These are phyloP conservation scores for Spheniscus humboldti DNA, from an alignment of 2,797 vertebrate genomes.

Conservation along the genomic window DNA sequence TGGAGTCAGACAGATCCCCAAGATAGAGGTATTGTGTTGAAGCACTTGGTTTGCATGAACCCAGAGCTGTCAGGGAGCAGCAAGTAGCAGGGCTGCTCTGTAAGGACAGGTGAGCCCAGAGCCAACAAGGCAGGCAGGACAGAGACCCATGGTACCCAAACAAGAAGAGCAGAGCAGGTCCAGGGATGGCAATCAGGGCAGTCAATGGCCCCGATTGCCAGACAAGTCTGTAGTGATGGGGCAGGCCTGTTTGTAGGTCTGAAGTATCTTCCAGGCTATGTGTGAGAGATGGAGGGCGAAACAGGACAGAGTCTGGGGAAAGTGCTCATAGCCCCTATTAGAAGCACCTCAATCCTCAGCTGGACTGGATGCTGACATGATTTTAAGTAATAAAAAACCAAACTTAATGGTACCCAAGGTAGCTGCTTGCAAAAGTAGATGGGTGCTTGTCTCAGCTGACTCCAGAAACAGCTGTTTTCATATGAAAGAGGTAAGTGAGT, in stretches of 20 bases:
- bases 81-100: not conserved
- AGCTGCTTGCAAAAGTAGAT: not conserved
- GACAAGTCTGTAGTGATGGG: not conserved
- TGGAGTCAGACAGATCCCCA: not conserved
- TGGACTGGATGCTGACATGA: not conserved
- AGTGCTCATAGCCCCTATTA: not conserved
- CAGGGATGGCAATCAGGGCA: not conserved
- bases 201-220: accelerated
- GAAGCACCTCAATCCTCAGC: not conserved
- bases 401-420: not conserved
- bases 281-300: not conserved
- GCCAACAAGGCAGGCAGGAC: not conserved
- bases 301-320: not conserved
- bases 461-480: not conserved
- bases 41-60: not conserved
- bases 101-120: not conserved
- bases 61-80: not conserved
- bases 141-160: not conserved
- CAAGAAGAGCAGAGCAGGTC: not conserved
- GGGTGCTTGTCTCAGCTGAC: not conserved
- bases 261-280: not conserved
- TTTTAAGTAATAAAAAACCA: not conserved
- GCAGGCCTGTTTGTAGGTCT: not conserved
- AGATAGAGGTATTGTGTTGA: not conserved
- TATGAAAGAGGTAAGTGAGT: not conserved